Evolutionary conservation across 53 echinoderm and acorn worm species (phyloP).

Genomic region (Arbacia lixula): DNA sequence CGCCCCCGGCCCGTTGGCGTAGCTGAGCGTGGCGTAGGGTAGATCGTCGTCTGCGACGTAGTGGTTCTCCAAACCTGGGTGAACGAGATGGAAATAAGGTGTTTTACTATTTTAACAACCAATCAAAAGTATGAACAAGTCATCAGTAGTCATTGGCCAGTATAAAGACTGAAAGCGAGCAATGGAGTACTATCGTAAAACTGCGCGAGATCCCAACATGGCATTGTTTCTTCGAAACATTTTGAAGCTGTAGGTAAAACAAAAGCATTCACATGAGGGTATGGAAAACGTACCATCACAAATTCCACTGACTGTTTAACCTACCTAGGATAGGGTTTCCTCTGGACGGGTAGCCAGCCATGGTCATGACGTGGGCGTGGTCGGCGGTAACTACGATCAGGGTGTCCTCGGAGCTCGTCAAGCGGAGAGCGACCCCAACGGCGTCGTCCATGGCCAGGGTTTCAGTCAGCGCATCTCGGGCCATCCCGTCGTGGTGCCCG

Average conservation of each 20-base stretch:
- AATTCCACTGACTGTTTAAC: too few species aligned
- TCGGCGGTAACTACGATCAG: slow-evolving; percentile 79
- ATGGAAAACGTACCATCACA: too few species aligned
- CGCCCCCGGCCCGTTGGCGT: slow-evolving; percentile 73
- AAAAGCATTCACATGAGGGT: too few species aligned
- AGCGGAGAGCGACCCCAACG: slow-evolving; percentile 58
- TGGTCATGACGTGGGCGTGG: slow-evolving; percentile 79
- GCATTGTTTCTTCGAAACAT: too few species aligned
- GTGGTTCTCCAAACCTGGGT: slow-evolving; percentile 43
- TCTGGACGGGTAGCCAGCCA: slow-evolving; percentile 71
- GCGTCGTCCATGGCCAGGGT: slow-evolving; percentile 76
- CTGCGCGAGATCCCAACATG: too few species aligned
- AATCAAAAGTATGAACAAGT: background rate
- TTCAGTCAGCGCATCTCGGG: slow-evolving; percentile 65
- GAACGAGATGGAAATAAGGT: too few species aligned
- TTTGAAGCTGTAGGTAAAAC: too few species aligned
- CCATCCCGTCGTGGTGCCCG: slow-evolving; percentile 73
- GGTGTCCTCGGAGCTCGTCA: slow-evolving; percentile 71
- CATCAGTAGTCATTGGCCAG: too few species aligned
- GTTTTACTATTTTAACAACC: background rate
- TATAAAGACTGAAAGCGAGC: too few species aligned
- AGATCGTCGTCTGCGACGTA: slow-evolving; percentile 57
- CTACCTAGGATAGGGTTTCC: slow-evolving; percentile 88
- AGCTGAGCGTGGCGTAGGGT: slow-evolving; percentile 68
- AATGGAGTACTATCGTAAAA: too few species aligned